These are phyloP conservation scores for Dendrolimus punctatus DNA, from an alignment of 1,140 invertebrate species.

Conservation along the genomic window DNA sequence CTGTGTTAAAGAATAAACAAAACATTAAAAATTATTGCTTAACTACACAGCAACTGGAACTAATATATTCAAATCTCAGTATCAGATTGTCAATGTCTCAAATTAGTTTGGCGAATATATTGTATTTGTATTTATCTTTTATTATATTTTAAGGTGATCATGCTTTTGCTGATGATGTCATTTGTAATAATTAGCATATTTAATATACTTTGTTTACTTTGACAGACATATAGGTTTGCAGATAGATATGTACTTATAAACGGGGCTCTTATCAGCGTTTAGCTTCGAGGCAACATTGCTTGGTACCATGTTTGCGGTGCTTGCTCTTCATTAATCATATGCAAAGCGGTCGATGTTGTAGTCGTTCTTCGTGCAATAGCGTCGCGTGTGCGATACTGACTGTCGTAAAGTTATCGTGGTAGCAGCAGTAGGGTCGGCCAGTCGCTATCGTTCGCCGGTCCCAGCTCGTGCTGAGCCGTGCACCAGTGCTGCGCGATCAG, in stretches of 20 bases:
- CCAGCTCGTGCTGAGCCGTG: too few relatives aligned
- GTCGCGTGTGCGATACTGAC: conserved; percentile 21
- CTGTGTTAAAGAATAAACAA: too few relatives aligned
- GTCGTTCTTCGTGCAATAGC: conserved; percentile 13
- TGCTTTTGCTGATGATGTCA: neutral
- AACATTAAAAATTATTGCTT: too few relatives aligned
- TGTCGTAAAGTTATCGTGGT: conserved; percentile 39
- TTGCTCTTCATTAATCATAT: neutral
- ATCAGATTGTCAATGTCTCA: too few relatives aligned
- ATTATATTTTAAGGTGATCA: too few relatives aligned
- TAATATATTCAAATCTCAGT: too few relatives aligned
- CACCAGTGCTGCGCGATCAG: conserved; percentile 54
- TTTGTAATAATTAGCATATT: conserved; percentile 24
- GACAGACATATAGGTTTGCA: conserved; percentile 13
- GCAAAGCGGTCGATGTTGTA: conserved; percentile 6
- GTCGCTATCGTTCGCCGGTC: conserved; percentile 60
- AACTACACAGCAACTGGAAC: too few relatives aligned
- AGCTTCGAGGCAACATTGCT: conserved; percentile 23
- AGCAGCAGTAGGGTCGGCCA: conserved; percentile 51
- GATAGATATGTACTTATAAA: conserved; percentile 21
- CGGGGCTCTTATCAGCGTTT: conserved; percentile 42
- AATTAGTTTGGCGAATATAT: too few relatives aligned
- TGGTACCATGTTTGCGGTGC: conserved; percentile 24
- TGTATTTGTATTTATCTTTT: too few relatives aligned
- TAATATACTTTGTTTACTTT: conserved; percentile 14